Evolutionary conservation across 2,113 vertebrate genomes (phyloP).

Genomic region (Odontesthes bonariensis): DNA sequence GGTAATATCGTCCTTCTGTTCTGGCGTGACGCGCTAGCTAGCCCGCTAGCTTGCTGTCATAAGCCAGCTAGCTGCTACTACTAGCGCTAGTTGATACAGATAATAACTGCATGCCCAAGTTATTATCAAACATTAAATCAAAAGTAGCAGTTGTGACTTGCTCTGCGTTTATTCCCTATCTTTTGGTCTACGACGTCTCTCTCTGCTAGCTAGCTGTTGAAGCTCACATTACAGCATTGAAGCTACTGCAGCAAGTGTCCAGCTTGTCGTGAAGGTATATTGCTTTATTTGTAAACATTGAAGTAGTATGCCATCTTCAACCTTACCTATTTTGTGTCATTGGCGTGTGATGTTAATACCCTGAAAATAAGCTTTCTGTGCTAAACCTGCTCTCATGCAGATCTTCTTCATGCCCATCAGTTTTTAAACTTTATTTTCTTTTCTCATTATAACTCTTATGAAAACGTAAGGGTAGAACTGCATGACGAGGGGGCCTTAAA

Average conservation of each 20-base stretch:
- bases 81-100: not conserved
- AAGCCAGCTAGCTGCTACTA: not conserved
- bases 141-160: not conserved
- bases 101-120: not conserved
- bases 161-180: not conserved
- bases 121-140: not conserved
- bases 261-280: not conserved
- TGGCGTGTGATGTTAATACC: not conserved
- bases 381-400: too few relatives aligned
- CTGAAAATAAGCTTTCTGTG: too few relatives aligned
- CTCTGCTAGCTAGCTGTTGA: not conserved
- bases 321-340: not conserved
- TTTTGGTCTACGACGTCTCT: not conserved
- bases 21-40: conserved; percentile 2
- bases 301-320: too few relatives aligned
- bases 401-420: too few relatives aligned
- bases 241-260: not conserved
- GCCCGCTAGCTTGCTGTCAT: conserved; percentile 22
- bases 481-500: not conserved
- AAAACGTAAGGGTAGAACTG: not conserved
- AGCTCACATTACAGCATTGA: not conserved
- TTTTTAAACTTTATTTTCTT: too few relatives aligned
- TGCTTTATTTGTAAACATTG: not conserved
- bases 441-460: too few relatives aligned
- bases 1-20: conserved; percentile 14